A percentile compares a stretch with the other conserved stretches of the same genome.
These are phyloP conservation scores for Crocallis elinguaria DNA, from an alignment of 2,888 invertebrate genomes.

Conservation along the genomic window DNA sequence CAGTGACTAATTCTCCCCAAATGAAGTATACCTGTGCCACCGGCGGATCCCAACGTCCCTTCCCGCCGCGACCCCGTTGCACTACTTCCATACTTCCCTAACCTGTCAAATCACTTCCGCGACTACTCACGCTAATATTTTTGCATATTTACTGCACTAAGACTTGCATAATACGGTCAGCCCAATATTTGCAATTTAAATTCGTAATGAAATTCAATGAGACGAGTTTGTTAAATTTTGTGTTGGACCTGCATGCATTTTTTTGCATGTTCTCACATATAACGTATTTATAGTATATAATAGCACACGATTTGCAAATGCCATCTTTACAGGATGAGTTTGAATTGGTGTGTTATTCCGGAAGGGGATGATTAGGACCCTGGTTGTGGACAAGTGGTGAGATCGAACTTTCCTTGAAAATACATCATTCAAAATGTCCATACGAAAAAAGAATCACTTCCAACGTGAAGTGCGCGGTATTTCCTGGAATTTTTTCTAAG, in stretches of 20 bases:
- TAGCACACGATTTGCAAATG: too few relatives aligned
- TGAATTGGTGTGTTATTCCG: too few relatives aligned
- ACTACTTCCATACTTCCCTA: slow-evolving; percentile 56
- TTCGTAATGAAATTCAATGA: slow-evolving; percentile 44
- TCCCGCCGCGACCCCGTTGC: slow-evolving; percentile 60
- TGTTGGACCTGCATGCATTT: slow-evolving; percentile 19
- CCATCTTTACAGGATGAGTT: too few relatives aligned
- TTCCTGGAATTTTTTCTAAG: too few relatives aligned
- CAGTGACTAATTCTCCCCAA: slow-evolving; percentile 41
- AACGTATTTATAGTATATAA: too few relatives aligned
- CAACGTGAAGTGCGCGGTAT: too few relatives aligned
- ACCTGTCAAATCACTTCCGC: slow-evolving; percentile 48
- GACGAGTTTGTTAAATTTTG: slow-evolving; percentile 41
- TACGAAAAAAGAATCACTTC: too few relatives aligned
- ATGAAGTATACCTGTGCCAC: slow-evolving; percentile 45
- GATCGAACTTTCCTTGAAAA: too few relatives aligned
- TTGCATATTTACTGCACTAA: slow-evolving; percentile 54
- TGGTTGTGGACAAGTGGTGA: too few relatives aligned
- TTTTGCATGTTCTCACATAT: slow-evolving; percentile 22
- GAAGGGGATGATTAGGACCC: too few relatives aligned
- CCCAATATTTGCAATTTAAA: slow-evolving; percentile 36
- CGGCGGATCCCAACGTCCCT: slow-evolving; percentile 41
- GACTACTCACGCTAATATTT: slow-evolving; percentile 71
- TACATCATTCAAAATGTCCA: too few relatives aligned
- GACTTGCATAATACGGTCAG: slow-evolving; percentile 32